Conservation (phyloP, 2,113 vertebrate genomes). For the Sturnira hondurensis region DNA sequence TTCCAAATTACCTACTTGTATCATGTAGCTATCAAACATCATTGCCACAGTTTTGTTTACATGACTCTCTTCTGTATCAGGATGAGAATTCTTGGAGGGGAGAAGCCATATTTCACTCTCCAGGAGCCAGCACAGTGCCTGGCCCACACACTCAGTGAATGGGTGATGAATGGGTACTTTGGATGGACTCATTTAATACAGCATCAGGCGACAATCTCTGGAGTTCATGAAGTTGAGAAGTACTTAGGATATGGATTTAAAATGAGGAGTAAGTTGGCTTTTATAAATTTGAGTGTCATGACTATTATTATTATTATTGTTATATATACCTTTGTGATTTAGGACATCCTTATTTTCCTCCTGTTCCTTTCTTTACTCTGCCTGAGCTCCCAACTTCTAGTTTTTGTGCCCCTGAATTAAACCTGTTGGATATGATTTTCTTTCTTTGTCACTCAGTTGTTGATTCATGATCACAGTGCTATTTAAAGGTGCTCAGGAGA, state of each 20-base stretch:
- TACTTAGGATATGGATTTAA: neutral
- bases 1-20: slow-evolving; percentile 9
- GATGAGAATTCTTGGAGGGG: neutral
- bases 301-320: neutral
- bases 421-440: neutral
- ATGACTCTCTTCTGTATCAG: neutral
- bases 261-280: neutral
- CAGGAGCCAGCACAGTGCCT: neutral
- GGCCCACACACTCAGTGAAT: too few relatives aligned
- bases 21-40: neutral
- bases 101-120: neutral
- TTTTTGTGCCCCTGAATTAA: neutral
- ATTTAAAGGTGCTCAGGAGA: neutral
- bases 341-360: neutral
- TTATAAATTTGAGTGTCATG: neutral
- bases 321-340: neutral
- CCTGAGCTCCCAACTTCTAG: neutral
- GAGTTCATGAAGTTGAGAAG: neutral
- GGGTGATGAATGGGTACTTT: neutral
- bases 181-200: neutral
- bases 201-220: neutral
- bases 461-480: neutral
- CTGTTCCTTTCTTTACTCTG: neutral
- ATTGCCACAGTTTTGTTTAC: neutral
- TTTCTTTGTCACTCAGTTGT: neutral